Evolutionary conservation across 2,888 invertebrate species (phyloP), one percentile per base, ranked within the genome.

Genomic region (Seladonia tumulorum): DNA sequence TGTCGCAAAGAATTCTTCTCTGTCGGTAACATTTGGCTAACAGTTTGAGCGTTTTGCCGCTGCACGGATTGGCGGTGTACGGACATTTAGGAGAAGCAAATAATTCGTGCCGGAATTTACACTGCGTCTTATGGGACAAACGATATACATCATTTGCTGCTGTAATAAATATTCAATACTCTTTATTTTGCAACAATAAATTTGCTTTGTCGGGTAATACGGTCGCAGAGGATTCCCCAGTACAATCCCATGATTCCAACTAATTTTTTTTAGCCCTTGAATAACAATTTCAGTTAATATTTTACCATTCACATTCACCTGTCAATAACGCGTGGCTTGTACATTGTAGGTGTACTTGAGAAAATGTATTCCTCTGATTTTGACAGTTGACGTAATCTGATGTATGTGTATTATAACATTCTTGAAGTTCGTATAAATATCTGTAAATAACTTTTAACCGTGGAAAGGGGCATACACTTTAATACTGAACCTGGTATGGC

Each of bases 401-500:
- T 79, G n/a, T 5, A 25, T 72, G 70, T 63, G 53, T 63, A n/a
- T 57, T 76, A 45, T 35, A 29, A 57, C 7, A 75, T 42, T 75
- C 39, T 42, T 3, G 42, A 78, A 68, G 18, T 2, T 16, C 5
- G 14, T 25, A 39, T 83, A 75, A 35, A 75, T 49, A 57, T 16
- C 53, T 83, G 29, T 66, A 76, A n/a, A 75, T 83, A 78, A 25
- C 29, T 74, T 53, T 45, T 7, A 25, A 42, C 10, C n/a, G 22
- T 53, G 8, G 35, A 18, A 39, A 75, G 14, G 25, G 18, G 12
- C 57, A 25, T 35, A 22, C 12, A 49, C n/a, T n/a, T 12, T 5
- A 53, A n/a, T 35, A 72, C 22, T 16, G 29, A 10, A 53, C 22
- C 35, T 75, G 76, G 57, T 76, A 89, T 89, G 90, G 80, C 90